Evolutionary conservation across 2,888 invertebrate genomes (phyloP), one percentile per base, ranked within the genome.

Genomic region (Ferdinandea cuprea): DNA sequence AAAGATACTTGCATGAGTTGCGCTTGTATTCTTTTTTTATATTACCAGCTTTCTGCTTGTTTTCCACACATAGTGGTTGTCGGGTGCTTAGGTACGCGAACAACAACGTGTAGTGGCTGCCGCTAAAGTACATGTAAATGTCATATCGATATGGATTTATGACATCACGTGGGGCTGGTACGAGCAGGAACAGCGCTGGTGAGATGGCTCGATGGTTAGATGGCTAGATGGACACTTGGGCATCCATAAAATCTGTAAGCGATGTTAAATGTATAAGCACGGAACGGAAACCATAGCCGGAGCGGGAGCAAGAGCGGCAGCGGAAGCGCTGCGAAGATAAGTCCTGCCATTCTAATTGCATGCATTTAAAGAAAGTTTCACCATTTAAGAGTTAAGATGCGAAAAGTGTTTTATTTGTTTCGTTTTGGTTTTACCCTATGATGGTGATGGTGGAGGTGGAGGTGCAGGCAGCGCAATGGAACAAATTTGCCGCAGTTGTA

Each of bases 131-230:
- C 86, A 86, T 86, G 86, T 86, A 86, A 86, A 86, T 80, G 86
- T 86, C 86, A 86, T 86, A 86, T 86, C 86, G 86, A 86, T 86
- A 86, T 86, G 85, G 83, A 86, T 86, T 86, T 86, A 86, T 86
- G 86, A 86, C 86, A 85, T 81, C 76, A 68, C 80, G 58, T 78
- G 76, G 66, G 85, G 84, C 81, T 80, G 80, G 79, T 68, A 19
- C 19, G 44, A 44, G 9, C 44, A 44, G 42, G 13, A 13, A 37
- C 58, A 54, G 56, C 56, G 42, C 78, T 63, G 50, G 28, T 32
- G 65, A 66, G 69, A 66, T 46, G 73, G 37, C 68, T 72, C 65
- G 76, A 79, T 79, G 73, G 79, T 11, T 44, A 44, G 44, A 44
- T 44, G 44, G 44, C 19, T 44, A 66, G 83, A 83, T 83, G 83